phyloP scores from a whole-genome alignment of 2,113 vertebrate genomes.

The Emydocephalus ijimae region DNA sequence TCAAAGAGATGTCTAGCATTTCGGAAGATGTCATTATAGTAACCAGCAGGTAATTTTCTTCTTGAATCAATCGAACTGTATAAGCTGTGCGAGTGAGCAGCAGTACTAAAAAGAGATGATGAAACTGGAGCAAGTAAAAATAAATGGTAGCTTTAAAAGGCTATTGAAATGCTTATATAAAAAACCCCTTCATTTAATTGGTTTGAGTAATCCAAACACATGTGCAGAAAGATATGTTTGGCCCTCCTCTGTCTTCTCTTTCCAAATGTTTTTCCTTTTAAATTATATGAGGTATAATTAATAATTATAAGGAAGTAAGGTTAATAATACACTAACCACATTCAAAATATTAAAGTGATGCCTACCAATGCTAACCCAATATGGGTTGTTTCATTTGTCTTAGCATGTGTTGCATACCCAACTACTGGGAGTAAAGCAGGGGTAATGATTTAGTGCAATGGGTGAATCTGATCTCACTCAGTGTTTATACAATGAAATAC shows the following conservation, averaged over 20 bases:
- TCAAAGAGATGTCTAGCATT: slow-evolving; percentile 97
- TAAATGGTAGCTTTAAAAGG: not conserved
- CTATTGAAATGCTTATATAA: slow-evolving; percentile 5
- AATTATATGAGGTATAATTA: not conserved
- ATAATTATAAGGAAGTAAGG: not conserved
- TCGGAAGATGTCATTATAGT: slow-evolving; percentile 99
- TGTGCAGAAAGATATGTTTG: not conserved
- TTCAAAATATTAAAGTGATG: not conserved
- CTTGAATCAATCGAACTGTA: not conserved
- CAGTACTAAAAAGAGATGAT: not conserved
- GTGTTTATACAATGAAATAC: not conserved
- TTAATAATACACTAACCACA: not conserved
- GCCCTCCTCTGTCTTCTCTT: not conserved
- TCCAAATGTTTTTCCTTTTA: not conserved
- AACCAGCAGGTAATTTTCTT: slow-evolving; percentile 85
- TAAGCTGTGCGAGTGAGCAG: not conserved
- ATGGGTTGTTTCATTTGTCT: not conserved
- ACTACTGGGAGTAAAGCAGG: not conserved
- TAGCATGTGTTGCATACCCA: not conserved
- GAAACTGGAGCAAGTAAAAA: not conserved
- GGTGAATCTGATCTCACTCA: not conserved
- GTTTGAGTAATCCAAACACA: not conserved
- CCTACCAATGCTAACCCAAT: not conserved
- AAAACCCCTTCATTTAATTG: not conserved
- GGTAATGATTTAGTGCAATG: not conserved